These are phyloP conservation scores for Conus betulinus DNA, from an alignment of 1,140 invertebrate species.

Conservation along the genomic window DNA sequence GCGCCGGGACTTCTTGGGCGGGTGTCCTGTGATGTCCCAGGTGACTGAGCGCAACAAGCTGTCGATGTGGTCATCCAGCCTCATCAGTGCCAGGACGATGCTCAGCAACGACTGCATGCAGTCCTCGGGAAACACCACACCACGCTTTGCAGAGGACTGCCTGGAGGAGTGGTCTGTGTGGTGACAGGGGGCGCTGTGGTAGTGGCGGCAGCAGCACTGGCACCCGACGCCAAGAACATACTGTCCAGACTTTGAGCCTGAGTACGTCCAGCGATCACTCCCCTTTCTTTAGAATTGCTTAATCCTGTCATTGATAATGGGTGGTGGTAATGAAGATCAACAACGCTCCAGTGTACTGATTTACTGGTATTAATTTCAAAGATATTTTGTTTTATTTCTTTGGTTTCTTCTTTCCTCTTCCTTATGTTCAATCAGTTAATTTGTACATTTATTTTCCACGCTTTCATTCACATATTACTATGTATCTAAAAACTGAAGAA, in stretches of 20 bases:
- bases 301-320: not conserved
- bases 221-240: constrained; percentile 42
- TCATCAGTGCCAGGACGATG: constrained; percentile 62
- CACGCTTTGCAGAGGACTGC: constrained; percentile 18
- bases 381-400: no score
- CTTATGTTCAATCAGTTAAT: no score
- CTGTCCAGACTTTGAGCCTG: constrained; percentile 62
- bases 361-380: no score
- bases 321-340: no score
- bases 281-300: not conserved
- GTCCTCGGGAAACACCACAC: constrained; percentile 39
- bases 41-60: constrained; percentile 57
- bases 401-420: no score
- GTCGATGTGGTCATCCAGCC: constrained; percentile 68
- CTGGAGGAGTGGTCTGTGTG: constrained; percentile 28
- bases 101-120: constrained; percentile 62
- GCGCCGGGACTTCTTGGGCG: constrained; percentile 58
- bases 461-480: no score
- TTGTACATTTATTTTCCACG: no score
- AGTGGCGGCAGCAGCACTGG: not conserved
- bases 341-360: no score
- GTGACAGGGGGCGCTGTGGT: constrained; percentile 12
- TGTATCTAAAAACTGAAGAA: no score
- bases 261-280: not conserved
- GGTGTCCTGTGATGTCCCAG: constrained; percentile 66